These are phyloP conservation scores for Peucedramus taeniatus DNA, from an alignment of 2,113 vertebrate species.

Conservation along the genomic window DNA sequence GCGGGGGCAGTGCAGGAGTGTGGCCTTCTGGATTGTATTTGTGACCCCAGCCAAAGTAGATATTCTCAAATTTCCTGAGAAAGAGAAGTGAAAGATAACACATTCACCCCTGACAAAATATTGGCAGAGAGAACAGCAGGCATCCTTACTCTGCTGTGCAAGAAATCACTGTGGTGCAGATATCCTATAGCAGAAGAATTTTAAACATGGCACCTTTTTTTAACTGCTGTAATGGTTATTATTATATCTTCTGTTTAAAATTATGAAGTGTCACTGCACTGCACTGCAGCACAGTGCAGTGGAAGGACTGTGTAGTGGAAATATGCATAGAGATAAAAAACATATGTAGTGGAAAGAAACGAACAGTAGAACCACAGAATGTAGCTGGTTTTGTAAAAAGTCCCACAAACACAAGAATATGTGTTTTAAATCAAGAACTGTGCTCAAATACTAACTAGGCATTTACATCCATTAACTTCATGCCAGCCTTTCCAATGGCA, in stretches of 20 bases:
- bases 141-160: background rate
- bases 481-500: background rate
- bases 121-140: background rate
- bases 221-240: background rate
- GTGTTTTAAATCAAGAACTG: background rate
- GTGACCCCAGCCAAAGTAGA: conserved; percentile 93
- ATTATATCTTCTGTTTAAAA: background rate
- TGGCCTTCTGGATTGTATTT: conserved; percentile 81
- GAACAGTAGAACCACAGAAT: background rate
- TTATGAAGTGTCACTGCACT: background rate
- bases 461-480: background rate
- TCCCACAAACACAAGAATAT: background rate
- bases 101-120: background rate
- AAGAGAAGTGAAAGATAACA: background rate
- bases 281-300: accelerated
- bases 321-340: background rate
- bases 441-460: background rate
- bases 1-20: conserved; percentile 65
- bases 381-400: background rate
- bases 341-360: accelerated
- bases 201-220: background rate
- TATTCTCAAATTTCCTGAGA: conserved; percentile 83
- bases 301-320: background rate
- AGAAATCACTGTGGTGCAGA: background rate
- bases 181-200: background rate